Percentiles rank a stretch among this genome's conserved stretches.
phyloP scores from a whole-genome alignment of 2,113 vertebrate genomes.

The Corythoichthys intestinalis region DNA sequence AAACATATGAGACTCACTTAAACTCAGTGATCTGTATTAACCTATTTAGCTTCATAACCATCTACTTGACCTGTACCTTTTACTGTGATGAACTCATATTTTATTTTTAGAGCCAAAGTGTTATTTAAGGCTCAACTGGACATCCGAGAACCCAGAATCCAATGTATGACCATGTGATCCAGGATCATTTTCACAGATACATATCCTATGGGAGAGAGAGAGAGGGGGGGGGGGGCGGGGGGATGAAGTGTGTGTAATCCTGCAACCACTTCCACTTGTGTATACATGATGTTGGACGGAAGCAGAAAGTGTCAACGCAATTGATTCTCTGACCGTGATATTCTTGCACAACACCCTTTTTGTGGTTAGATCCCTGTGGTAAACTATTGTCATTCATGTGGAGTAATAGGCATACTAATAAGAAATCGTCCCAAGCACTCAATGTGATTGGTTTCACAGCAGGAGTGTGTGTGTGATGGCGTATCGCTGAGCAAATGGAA shows the following conservation, averaged over 20 bases:
- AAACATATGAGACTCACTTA: not conserved
- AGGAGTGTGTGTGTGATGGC: constrained; percentile 45
- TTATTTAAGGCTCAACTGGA: constrained; percentile 65
- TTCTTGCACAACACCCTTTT: constrained; percentile 10
- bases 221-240: constrained; percentile 2
- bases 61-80: constrained; percentile 30
- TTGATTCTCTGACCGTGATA: constrained; percentile 31
- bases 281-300: constrained; percentile 42
- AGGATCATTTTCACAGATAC: constrained; percentile 64
- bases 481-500: constrained; percentile 79
- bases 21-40: constrained; percentile 17
- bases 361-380: constrained; percentile 15
- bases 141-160: constrained; percentile 67
- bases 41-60: constrained; percentile 29
- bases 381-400: constrained; percentile 12
- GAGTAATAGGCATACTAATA: constrained; percentile 19
- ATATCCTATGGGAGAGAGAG: constrained; percentile 40
- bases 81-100: constrained; percentile 66
- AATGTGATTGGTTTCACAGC: constrained; percentile 25
- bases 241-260: constrained; percentile 38
- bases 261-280: constrained; percentile 43
- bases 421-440: constrained; percentile 11
- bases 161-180: constrained; percentile 65
- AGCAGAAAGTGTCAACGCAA: constrained; percentile 29
- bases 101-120: constrained; percentile 60